Percentiles rank a stretch among this genome's conserved stretches.
Conservation (phyloP, 2,113 vertebrate genomes). For the Geococcyx californianus region DNA sequence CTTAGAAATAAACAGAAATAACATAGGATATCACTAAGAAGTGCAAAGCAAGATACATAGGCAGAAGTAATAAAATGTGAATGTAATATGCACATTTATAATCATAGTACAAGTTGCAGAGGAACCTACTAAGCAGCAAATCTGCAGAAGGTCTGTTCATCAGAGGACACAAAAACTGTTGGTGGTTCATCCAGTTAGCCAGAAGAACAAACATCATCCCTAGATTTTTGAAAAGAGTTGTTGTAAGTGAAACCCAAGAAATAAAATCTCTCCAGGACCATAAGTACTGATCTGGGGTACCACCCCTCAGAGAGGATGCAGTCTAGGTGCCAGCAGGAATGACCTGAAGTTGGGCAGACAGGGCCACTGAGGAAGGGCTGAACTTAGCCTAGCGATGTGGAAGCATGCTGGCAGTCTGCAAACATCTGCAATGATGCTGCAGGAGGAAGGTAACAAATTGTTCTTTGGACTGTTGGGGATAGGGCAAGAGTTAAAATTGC, state of each 20-base stretch:
- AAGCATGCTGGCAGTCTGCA: neutral
- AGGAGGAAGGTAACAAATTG: neutral
- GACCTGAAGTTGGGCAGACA: neutral
- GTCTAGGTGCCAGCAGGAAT: neutral
- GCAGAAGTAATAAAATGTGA: neutral
- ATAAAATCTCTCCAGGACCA: neutral
- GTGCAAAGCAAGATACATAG: neutral
- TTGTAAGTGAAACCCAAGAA: neutral
- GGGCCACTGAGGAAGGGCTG: neutral
- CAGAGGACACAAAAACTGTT: neutral
- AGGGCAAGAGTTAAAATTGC: neutral
- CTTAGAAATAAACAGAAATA: too few relatives aligned
- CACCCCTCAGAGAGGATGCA: neutral
- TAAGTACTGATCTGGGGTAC: neutral
- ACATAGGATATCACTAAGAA: neutral
- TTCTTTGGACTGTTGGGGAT: neutral
- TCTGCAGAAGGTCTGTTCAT: neutral
- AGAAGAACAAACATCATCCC: neutral
- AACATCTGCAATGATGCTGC: neutral
- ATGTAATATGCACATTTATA: neutral
- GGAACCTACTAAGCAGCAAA: neutral
- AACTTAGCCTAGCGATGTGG: neutral
- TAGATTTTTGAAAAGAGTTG: neutral
- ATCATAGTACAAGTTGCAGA: neutral
- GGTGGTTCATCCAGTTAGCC: neutral